phyloP scores from a whole-genome alignment of 1,140 invertebrate species.

The Ceratina australensis region DNA sequence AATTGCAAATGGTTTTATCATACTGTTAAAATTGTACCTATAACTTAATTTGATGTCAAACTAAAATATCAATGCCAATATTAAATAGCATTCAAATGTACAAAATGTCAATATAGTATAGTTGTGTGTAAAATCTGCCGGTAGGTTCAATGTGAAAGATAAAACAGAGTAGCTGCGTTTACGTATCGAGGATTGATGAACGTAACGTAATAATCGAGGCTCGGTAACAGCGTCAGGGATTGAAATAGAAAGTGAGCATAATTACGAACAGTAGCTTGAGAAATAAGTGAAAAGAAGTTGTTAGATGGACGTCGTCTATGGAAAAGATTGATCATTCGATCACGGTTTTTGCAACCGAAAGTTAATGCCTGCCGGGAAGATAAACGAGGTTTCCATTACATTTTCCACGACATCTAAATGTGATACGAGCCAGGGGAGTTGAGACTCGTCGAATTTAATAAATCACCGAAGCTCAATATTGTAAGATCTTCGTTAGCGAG shows the following conservation, averaged over 20 bases:
- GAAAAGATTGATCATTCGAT: slow-evolving; percentile 13
- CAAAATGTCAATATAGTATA: too few species aligned
- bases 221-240: background rate
- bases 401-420: background rate
- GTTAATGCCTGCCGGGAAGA: slow-evolving; percentile 14
- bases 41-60: too few species aligned
- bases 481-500: too few species aligned
- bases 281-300: background rate
- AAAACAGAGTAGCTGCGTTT: too few species aligned
- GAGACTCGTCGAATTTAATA: background rate
- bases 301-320: background rate
- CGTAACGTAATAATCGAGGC: too few species aligned
- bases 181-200: background rate
- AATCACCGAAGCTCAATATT: background rate
- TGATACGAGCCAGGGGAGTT: background rate
- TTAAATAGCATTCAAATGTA: too few species aligned
- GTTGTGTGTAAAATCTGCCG: too few species aligned
- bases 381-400: slow-evolving; percentile 12
- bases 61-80: too few species aligned
- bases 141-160: too few species aligned
- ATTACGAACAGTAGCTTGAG: background rate
- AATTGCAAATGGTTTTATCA: too few species aligned
- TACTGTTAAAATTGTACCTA: too few species aligned
- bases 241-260: slow-evolving; percentile 11
- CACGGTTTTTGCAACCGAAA: slow-evolving; percentile 5